Evolutionary conservation across 2,888 invertebrate genomes (phyloP).

Genomic region (Ctena decussata): DNA sequence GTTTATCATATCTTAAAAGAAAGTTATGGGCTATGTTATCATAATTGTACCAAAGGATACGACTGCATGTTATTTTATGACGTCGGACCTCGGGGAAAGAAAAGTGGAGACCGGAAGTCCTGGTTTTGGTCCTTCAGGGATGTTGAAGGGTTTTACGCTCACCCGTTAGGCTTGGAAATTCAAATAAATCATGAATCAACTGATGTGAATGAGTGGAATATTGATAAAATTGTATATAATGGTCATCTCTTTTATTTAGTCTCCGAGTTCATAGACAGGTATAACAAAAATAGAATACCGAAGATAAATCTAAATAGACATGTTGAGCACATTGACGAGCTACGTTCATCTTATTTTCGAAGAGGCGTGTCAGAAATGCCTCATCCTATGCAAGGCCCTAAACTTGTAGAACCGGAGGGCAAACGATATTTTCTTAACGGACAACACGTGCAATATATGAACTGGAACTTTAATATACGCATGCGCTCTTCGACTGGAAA

Average conservation of each 20-base stretch:
- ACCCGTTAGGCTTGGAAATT: slow-evolving; percentile 80
- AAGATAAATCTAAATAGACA: slow-evolving; percentile 51
- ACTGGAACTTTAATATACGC: slow-evolving; percentile 82
- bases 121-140: slow-evolving; percentile 80
- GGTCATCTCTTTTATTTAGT: slow-evolving; percentile 76
- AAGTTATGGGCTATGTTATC: slow-evolving; percentile 75
- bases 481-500: slow-evolving; percentile 77
- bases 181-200: slow-evolving; percentile 76
- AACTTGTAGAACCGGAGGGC: slow-evolving; percentile 79
- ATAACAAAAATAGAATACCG: slow-evolving; percentile 33
- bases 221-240: slow-evolving; percentile 76
- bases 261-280: slow-evolving; percentile 69
- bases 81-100: slow-evolving; percentile 75
- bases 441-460: slow-evolving; percentile 79
- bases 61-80: slow-evolving; percentile 77
- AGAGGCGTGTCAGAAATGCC: slow-evolving; percentile 70
- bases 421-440: slow-evolving; percentile 78
- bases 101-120: slow-evolving; percentile 73
- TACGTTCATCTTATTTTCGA: slow-evolving; percentile 74
- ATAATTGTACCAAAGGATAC: slow-evolving; percentile 74
- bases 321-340: slow-evolving; percentile 49
- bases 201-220: slow-evolving; percentile 72
- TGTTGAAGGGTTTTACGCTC: slow-evolving; percentile 79
- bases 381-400: slow-evolving; percentile 74
- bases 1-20: slow-evolving; percentile 73